Evolutionary conservation across 37 sponge, comb jelly and placozoan species (phyloP), one percentile per base, ranked within the genome.

Genomic region (Amphimedon queenslandica): DNA sequence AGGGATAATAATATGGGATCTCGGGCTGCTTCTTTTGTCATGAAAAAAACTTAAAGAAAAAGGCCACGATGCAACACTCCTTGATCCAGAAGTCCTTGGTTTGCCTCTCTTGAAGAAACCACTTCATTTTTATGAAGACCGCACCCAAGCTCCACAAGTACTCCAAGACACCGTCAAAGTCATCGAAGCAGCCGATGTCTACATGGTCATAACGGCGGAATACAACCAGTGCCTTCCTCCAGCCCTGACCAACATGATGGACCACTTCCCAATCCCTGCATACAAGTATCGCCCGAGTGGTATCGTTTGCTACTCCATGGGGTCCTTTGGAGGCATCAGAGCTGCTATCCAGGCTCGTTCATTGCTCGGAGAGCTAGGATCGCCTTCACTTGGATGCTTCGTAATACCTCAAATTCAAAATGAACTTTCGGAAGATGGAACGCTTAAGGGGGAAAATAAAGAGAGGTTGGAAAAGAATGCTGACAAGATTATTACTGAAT

Each of bases 171-270:
- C 78, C 18, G 69, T 89, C 25, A 67, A 89, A 40, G 31, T 67
- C 71, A 80, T 96, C 30, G 75, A 28, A 38, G 82, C 57, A 10
- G 84, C 89, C 29, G 96, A 96, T 75, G 93, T 78, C 1, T 85
- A 69, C 69, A 64, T 96, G 0, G 33, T 89, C 24, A 58, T 93
- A 27, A 66, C 90, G 16, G 90, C 87, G 4, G 96, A 96, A 57
- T 96, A 96, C 96, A 96, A 96, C 76, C 87, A 86, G 73, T 32
- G 77, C 67, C 67, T 96, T 16, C 93, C 93, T 4, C 96, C 96
- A 10, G 96, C 93, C 20, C 93, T 96, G 34, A 81, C 89, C 75
- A 96, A 96, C 77, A 47, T 89, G 51, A 79, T 96, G 58, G 96
- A 92, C 71, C 88, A 96, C 70, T 96, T 96, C 73, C 84, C 89